Evolutionary conservation across 2,888 invertebrate genomes (phyloP).

Genomic region (Pandemis heparana): DNA sequence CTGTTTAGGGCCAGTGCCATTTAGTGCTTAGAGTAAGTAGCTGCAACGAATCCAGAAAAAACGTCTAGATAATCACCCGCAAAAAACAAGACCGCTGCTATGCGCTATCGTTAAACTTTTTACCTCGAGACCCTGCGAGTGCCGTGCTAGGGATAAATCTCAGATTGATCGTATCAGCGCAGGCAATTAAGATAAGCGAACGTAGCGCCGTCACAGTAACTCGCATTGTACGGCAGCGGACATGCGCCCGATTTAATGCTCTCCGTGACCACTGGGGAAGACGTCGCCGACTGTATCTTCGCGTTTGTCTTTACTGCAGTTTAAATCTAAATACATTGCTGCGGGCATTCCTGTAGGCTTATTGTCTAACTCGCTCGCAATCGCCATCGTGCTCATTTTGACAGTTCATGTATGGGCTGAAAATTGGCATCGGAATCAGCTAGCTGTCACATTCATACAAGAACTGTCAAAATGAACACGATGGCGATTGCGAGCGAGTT

Average conservation of each 20-base stretch:
- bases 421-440: no score
- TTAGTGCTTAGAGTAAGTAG: no score
- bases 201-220: slow-evolving; percentile 75
- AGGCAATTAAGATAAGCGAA: slow-evolving; percentile 82
- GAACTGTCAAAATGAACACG: no score
- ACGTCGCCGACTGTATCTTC: slow-evolving; percentile 1
- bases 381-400: no score
- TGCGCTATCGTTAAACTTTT: slow-evolving; percentile 71
- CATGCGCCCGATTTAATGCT: slow-evolving; percentile 67
- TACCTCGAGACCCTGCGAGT: slow-evolving; percentile 65
- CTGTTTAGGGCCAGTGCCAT: no score
- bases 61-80: slow-evolving; percentile 32
- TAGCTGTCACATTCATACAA: no score
- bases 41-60: slow-evolving; percentile 1
- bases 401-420: no score
- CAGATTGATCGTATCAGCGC: slow-evolving; percentile 72
- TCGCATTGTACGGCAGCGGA: slow-evolving; percentile 68
- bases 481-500: no score
- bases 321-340: background rate
- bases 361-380: no score
- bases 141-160: slow-evolving; percentile 74
- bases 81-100: slow-evolving; percentile 21
- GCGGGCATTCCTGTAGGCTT: no score
- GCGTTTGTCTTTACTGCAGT: slow-evolving; percentile 1
- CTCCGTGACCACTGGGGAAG: slow-evolving; percentile 53